phyloP scores from a whole-genome alignment of 2,113 vertebrate species.

The Bujurquina vittata region DNA sequence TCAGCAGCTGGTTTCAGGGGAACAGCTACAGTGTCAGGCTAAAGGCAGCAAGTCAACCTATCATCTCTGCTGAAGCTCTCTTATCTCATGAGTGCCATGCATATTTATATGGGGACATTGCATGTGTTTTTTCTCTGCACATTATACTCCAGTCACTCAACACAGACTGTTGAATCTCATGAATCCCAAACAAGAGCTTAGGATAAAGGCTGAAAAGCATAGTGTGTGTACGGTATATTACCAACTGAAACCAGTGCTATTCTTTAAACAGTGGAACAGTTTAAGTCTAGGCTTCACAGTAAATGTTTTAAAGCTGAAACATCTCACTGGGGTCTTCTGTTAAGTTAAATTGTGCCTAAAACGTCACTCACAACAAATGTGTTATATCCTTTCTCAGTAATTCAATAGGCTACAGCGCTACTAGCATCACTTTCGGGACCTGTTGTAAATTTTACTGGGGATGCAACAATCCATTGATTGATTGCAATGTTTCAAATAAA shows the following conservation, averaged over 20 bases:
- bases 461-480: no score
- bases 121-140: neutral
- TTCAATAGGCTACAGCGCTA: neutral
- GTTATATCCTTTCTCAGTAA: neutral
- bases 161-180: neutral
- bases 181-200: conserved; percentile 1
- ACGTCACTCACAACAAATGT: neutral
- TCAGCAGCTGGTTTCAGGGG: neutral
- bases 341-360: neutral
- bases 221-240: neutral
- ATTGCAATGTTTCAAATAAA: neutral
- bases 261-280: neutral
- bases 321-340: neutral
- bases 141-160: neutral
- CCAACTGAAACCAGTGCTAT: neutral
- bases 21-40: neutral
- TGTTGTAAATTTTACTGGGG: neutral
- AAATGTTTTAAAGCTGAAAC: neutral
- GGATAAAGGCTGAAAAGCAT: neutral
- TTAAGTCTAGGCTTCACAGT: neutral
- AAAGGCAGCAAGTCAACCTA: neutral
- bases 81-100: neutral
- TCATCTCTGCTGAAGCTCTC: neutral
- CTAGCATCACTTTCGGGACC: neutral
- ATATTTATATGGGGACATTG: neutral